Evolutionary conservation across 2,888 invertebrate species (phyloP).

Genomic region (Willowsia nigromaculata): DNA sequence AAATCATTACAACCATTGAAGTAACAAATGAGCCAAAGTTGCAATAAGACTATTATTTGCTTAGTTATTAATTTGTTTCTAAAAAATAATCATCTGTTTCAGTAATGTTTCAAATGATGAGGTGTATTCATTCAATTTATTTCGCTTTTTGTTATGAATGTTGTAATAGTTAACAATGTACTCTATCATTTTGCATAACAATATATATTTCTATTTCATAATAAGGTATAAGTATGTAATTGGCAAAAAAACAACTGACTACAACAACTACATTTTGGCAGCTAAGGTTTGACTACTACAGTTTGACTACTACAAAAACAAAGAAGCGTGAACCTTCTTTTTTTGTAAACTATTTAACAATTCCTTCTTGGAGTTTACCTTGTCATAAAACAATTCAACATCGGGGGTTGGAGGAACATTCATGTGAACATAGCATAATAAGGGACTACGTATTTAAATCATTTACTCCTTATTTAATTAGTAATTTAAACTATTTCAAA

Average conservation of each 20-base stretch:
- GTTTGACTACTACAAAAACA: conserved; percentile 39
- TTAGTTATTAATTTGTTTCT: background rate
- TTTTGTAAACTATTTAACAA: conserved; percentile 24
- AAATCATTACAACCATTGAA: too few species aligned
- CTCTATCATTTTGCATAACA: conserved; percentile 28
- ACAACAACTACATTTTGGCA: background rate
- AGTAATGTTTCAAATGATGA: background rate
- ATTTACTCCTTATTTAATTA: background rate
- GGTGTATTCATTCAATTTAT: conserved; percentile 32
- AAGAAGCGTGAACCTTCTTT: background rate
- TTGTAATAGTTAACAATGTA: conserved; percentile 26
- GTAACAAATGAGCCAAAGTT: background rate
- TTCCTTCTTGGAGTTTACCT: background rate
- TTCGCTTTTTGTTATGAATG: conserved; percentile 12
- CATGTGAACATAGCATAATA: background rate
- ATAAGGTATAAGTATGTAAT: conserved; percentile 30
- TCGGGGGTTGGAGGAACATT: conserved; percentile 1
- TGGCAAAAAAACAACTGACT: conserved; percentile 27
- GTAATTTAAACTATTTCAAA: background rate
- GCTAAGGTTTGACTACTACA: conserved; percentile 33
- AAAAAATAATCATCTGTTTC: background rate
- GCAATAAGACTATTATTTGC: background rate
- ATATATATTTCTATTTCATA: conserved; percentile 13
- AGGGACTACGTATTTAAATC: background rate
- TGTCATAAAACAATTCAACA: background rate